Evolutionary conservation across 2,888 invertebrate species (phyloP).

Genomic region (Diloba caeruleocephala): DNA sequence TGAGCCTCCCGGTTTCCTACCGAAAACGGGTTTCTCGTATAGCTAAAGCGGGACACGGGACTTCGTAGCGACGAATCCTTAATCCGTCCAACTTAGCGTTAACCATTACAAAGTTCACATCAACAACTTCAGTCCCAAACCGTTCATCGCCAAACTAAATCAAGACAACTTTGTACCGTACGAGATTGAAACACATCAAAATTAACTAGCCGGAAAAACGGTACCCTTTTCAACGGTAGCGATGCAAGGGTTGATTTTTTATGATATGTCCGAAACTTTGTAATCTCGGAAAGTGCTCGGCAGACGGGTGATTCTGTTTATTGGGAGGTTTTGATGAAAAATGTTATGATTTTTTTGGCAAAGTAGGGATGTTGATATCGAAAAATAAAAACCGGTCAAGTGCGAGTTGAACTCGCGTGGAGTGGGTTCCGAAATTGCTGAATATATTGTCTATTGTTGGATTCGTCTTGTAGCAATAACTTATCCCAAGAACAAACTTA

Average conservation of each 20-base stretch:
- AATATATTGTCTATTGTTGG: no score
- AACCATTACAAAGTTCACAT: no score
- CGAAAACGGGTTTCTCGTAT: no score
- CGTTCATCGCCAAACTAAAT: conserved; percentile 22
- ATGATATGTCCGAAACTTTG: conserved; percentile 45
- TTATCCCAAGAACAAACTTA: no score
- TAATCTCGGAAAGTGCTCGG: conserved; percentile 50
- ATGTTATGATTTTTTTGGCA: conserved; percentile 10
- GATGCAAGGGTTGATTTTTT: conserved; percentile 42
- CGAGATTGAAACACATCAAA: conserved; percentile 44
- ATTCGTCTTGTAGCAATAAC: no score
- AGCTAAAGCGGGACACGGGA: no score
- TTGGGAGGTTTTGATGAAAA: conserved; percentile 22
- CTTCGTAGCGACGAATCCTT: no score
- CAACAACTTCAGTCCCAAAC: conserved; percentile 6
- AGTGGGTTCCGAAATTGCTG: no score
- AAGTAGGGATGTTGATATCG: conserved; percentile 5
- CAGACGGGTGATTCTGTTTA: conserved; percentile 24
- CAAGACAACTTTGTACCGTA: conserved; percentile 2
- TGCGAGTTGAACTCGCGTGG: no score
- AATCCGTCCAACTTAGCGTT: no score
- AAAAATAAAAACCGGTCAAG: no score
- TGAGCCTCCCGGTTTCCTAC: no score
- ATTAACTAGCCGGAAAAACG: conserved; percentile 50
- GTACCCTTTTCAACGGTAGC: conserved; percentile 34